A percentile compares a stretch with the other conserved stretches of the same genome.
These are phyloP conservation scores for Anomalospiza imberbis DNA, from an alignment of 2,797 vertebrate species.

Conservation along the genomic window DNA sequence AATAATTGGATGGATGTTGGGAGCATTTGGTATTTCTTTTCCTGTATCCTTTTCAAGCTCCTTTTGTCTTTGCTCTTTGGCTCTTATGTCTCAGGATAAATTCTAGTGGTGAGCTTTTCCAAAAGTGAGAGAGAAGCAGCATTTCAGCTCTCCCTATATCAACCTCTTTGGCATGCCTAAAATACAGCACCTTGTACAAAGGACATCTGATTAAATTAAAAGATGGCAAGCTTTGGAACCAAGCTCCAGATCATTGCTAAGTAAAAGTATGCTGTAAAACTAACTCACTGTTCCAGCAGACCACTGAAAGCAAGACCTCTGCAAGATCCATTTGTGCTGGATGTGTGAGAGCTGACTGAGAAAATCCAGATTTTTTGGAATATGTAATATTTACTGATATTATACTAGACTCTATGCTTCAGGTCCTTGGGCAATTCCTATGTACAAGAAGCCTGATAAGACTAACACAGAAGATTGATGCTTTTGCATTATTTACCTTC, in stretches of 20 bases:
- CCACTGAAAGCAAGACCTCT: background rate
- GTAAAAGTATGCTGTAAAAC: background rate
- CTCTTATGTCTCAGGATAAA: background rate
- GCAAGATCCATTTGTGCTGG: background rate
- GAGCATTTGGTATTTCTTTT: background rate
- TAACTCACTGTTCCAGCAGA: background rate
- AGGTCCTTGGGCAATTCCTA: background rate
- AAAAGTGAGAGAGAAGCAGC: background rate
- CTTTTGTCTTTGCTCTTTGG: background rate
- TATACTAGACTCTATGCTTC: background rate
- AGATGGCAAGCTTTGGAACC: background rate
- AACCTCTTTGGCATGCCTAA: background rate
- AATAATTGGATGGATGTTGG: background rate
- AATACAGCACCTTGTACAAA: background rate
- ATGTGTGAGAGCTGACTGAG: background rate
- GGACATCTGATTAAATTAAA: background rate
- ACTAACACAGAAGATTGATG: background rate
- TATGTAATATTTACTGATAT: background rate
- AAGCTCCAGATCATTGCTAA: background rate
- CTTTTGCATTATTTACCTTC: background rate
- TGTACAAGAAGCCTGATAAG: background rate
- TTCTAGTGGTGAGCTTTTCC: background rate
- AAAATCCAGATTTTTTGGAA: background rate
- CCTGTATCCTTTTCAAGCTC: background rate
- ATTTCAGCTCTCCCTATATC: background rate